Percentiles rank a stretch among this genome's conserved stretches.
Evolutionary conservation across 1,140 invertebrate species (phyloP).

Genomic region (Hestina assimilis): DNA sequence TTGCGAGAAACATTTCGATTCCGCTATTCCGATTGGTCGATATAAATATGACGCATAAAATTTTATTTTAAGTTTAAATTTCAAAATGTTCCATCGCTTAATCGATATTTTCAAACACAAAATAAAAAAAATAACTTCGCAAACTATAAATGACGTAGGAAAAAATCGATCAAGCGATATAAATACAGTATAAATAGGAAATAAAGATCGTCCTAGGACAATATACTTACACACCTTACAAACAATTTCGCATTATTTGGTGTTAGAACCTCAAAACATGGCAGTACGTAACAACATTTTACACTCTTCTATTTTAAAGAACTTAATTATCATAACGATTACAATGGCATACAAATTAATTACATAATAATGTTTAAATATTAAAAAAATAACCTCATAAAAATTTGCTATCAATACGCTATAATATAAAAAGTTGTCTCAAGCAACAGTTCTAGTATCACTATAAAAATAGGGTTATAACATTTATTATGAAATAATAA

Average conservation of each 20-base stretch:
- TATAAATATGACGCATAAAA: constrained; percentile 11
- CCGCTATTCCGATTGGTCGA: constrained; percentile 2
- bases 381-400: constrained; percentile 57
- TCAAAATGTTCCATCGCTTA: constrained; percentile 4
- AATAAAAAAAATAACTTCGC: constrained; percentile 4
- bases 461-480: constrained; percentile 22
- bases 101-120: constrained; percentile 14
- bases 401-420: constrained; percentile 64
- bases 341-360: constrained; percentile 53
- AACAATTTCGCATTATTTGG: constrained; percentile 47
- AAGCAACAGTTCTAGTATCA: constrained; percentile 50
- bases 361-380: constrained; percentile 33
- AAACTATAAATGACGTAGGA: constrained; percentile 11
- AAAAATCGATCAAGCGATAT: constrained; percentile 22
- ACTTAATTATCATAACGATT: constrained; percentile 53
- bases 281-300: constrained; percentile 69
- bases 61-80: constrained; percentile 12
- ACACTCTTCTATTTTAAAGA: constrained; percentile 52
- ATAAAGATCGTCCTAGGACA: constrained; percentile 30
- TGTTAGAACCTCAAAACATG: constrained; percentile 71
- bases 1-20: background rate
- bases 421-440: constrained; percentile 41
- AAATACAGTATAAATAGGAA: constrained; percentile 23
- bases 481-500: constrained; percentile 11
- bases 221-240: constrained; percentile 38